phyloP scores from a whole-genome alignment of 2,113 vertebrate species.

The Megatriorchis doriae region DNA sequence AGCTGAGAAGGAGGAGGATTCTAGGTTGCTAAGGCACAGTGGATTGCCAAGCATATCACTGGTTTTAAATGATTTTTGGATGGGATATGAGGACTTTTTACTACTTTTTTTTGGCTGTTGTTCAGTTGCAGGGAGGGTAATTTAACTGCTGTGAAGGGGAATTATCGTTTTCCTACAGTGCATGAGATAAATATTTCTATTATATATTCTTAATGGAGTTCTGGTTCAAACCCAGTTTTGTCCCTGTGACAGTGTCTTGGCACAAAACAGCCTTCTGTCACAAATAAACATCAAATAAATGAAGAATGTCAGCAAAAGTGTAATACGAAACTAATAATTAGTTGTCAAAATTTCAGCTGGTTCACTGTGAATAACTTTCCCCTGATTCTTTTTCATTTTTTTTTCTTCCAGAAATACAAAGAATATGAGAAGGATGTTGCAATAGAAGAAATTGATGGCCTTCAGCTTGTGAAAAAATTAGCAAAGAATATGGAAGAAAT shows the following conservation, averaged over 20 bases:
- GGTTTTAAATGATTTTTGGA: not conserved
- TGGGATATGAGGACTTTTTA: not conserved
- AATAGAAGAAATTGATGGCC: slow-evolving; percentile 94
- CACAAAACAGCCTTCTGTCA: not conserved
- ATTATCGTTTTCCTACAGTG: not conserved
- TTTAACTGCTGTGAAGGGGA: not conserved
- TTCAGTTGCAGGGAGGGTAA: not conserved
- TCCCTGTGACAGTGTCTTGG: not conserved
- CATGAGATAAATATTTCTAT: not conserved
- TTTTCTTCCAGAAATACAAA: slow-evolving; percentile 90
- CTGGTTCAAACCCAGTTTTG: not conserved
- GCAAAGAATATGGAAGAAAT: slow-evolving; percentile 98
- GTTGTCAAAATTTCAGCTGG: not conserved
- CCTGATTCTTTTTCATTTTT: not conserved
- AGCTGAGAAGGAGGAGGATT: not conserved
- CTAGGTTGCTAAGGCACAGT: not conserved
- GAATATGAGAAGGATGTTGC: slow-evolving; percentile 92
- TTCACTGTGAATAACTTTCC: not conserved
- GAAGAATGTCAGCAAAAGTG: not conserved
- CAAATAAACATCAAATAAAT: not conserved
- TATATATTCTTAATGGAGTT: not conserved
- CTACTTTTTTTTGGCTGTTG: not conserved
- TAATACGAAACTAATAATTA: not conserved
- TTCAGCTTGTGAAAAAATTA: slow-evolving; percentile 92
- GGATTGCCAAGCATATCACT: not conserved